Evolutionary conservation across 2,797 vertebrate genomes (phyloP).

Genomic region (Discoglossus pictus): DNA sequence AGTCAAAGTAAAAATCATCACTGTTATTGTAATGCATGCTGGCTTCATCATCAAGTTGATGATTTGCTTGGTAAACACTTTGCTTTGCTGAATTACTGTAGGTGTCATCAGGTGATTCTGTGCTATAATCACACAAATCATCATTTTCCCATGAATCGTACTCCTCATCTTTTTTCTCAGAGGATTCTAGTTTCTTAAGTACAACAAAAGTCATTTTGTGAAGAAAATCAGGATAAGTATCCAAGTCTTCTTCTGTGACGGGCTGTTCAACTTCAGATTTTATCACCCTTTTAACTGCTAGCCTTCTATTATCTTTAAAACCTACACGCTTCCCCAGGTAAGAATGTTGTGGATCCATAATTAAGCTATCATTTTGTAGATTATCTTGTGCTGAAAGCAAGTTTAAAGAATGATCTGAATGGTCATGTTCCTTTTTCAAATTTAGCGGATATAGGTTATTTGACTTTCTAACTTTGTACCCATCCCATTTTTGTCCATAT

Average conservation of each 20-base stretch:
- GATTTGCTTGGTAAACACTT: slow-evolving; percentile 70
- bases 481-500: slow-evolving; percentile 72
- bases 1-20: slow-evolving; percentile 80
- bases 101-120: slow-evolving; percentile 71
- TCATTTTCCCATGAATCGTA: slow-evolving; percentile 78
- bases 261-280: slow-evolving; percentile 71
- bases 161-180: slow-evolving; percentile 78
- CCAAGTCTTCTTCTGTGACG: slow-evolving; percentile 70
- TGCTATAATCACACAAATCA: slow-evolving; percentile 78
- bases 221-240: slow-evolving; percentile 81
- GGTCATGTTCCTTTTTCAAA: slow-evolving; percentile 76
- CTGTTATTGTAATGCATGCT: slow-evolving; percentile 72
- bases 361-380: slow-evolving; percentile 74
- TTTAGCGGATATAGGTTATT: slow-evolving; percentile 72
- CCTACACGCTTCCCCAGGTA: slow-evolving; percentile 66
- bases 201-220: slow-evolving; percentile 84
- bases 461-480: slow-evolving; percentile 69
- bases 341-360: slow-evolving; percentile 68
- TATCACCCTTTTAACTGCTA: slow-evolving; percentile 71
- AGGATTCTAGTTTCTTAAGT: slow-evolving; percentile 82
- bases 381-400: slow-evolving; percentile 73
- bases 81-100: slow-evolving; percentile 74
- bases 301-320: slow-evolving; percentile 69
- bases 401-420: slow-evolving; percentile 68
- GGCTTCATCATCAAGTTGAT: slow-evolving; percentile 67